Conservation (phyloP, 2,797 vertebrate genomes). For the Scolopax rusticola region DNA sequence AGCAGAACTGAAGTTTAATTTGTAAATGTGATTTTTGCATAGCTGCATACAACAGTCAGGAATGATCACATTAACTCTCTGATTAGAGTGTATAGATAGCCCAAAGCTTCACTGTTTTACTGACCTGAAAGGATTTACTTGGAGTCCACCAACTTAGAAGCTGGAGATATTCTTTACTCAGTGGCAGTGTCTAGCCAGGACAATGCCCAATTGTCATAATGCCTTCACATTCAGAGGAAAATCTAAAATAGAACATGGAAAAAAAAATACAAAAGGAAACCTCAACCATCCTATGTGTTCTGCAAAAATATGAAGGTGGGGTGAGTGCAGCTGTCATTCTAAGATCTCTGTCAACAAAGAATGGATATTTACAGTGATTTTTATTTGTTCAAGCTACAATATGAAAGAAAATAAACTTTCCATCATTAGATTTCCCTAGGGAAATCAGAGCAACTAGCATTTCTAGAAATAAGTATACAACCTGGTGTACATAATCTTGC, state of each 20-base stretch:
- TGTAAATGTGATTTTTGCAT: not conserved
- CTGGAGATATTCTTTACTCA: not conserved
- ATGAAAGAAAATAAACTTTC: slow-evolving; percentile 17
- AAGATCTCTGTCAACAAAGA: not conserved
- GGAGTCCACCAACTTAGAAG: not conserved
- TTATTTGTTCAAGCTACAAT: not conserved
- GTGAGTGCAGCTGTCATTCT: not conserved
- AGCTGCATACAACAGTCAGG: not conserved
- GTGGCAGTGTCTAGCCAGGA: not conserved
- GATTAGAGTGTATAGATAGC: not conserved
- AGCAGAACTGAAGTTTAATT: not conserved
- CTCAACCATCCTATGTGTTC: not conserved
- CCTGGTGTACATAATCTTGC: not conserved
- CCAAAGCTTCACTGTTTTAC: not conserved
- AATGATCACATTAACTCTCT: not conserved
- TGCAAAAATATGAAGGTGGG: not conserved
- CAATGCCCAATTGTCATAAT: not conserved
- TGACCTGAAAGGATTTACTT: not conserved
- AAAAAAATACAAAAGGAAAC: not conserved
- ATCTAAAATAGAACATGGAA: not conserved
- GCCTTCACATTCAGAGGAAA: not conserved
- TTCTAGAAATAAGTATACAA: not conserved
- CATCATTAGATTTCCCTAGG: slow-evolving; percentile 3
- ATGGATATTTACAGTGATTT: not conserved
- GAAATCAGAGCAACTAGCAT: slow-evolving; percentile 31